phyloP scores from a whole-genome alignment of 2,113 vertebrate species.

The Myotis davidii region DNA sequence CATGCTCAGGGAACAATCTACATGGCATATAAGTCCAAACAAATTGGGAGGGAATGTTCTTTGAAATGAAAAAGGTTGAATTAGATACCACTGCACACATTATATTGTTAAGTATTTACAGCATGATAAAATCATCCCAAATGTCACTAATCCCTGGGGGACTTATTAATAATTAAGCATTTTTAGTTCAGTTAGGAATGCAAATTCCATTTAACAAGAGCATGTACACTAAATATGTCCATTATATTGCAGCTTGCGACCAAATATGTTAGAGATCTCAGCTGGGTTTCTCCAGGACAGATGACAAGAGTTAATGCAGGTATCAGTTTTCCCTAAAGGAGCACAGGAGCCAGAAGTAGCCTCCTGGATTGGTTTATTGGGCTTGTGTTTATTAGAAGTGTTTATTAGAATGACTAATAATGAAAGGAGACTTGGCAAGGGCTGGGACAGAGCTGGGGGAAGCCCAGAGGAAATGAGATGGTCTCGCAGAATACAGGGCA shows the following conservation, averaged over 20 bases:
- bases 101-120: conserved; percentile 62
- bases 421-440: conserved; percentile 29
- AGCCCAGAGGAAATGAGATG: neutral
- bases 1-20: neutral
- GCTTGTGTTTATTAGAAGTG: conserved; percentile 70
- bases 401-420: conserved; percentile 76
- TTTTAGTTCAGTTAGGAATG: conserved; percentile 74
- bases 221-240: conserved; percentile 63
- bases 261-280: conserved; percentile 54
- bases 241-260: conserved; percentile 47
- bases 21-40: neutral
- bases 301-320: conserved; percentile 64
- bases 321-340: conserved; percentile 61
- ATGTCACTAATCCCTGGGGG: conserved; percentile 69
- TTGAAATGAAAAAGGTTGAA: conserved; percentile 2
- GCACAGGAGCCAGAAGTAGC: conserved; percentile 33
- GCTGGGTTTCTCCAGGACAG: conserved; percentile 72
- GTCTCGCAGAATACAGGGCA: neutral
- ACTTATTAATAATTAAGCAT: conserved; percentile 75
- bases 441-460: neutral
- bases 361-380: conserved; percentile 51
- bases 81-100: neutral
- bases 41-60: neutral
- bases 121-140: conserved; percentile 73
- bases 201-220: conserved; percentile 70